These are phyloP conservation scores for Serrognathus titanus DNA, from an alignment of 2,888 invertebrate species.

Conservation along the genomic window DNA sequence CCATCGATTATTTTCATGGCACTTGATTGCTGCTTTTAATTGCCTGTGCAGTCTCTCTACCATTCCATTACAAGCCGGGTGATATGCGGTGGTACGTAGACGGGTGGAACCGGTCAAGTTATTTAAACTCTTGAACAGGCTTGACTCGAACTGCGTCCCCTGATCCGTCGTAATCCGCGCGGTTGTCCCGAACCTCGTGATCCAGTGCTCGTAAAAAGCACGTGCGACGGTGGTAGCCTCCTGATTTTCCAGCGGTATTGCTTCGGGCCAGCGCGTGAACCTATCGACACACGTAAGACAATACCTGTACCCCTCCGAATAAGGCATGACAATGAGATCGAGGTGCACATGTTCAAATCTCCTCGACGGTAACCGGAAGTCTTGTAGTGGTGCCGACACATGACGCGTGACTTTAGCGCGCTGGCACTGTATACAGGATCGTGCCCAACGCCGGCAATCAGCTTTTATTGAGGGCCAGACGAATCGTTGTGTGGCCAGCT, in stretches of 20 bases:
- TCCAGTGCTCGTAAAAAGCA: slow-evolving; percentile 31
- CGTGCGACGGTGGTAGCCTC: slow-evolving; percentile 32
- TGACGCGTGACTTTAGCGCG: slow-evolving; percentile 35
- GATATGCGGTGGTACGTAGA: no score
- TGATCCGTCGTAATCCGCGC: slow-evolving; percentile 35
- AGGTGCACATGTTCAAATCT: slow-evolving; percentile 46
- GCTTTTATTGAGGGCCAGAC: no score
- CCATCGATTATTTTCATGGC: slow-evolving; percentile 16
- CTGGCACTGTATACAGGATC: slow-evolving; percentile 29
- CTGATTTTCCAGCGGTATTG: slow-evolving; percentile 34
- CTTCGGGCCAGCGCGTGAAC: slow-evolving; percentile 35
- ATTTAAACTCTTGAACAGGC: slow-evolving; percentile 23
- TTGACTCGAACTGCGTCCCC: slow-evolving; percentile 12
- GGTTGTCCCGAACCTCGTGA: slow-evolving; percentile 31
- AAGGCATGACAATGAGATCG: slow-evolving; percentile 46
- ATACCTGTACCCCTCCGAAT: slow-evolving; percentile 31
- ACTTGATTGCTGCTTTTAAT: slow-evolving; percentile 19
- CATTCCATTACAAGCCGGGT: slow-evolving; percentile 2
- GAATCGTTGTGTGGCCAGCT: no score
- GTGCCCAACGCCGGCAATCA: neutral
- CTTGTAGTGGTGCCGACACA: slow-evolving; percentile 17
- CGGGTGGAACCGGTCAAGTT: slow-evolving; percentile 14
- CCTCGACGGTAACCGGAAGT: slow-evolving; percentile 24
- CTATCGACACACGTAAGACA: slow-evolving; percentile 37
- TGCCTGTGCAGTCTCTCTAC: slow-evolving; percentile 24